These are phyloP conservation scores for Colostygia pectinataria DNA, from an alignment of 2,888 invertebrate genomes.

Conservation along the genomic window DNA sequence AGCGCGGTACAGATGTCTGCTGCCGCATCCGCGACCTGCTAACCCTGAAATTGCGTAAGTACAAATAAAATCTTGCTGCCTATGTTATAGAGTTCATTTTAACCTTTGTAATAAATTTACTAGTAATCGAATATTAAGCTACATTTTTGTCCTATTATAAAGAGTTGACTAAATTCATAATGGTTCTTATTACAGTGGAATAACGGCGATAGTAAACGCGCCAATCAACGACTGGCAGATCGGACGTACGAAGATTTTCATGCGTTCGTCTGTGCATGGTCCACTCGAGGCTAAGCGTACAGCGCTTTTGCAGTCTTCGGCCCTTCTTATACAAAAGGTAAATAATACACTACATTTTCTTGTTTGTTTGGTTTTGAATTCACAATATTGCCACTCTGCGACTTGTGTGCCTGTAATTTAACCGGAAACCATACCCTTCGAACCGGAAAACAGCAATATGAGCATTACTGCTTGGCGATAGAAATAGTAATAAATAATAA, in stretches of 20 bases:
- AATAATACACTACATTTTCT: too few species aligned
- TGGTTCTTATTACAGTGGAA: conserved; percentile 48
- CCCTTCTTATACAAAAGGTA: conserved; percentile 89
- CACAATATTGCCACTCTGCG: too few species aligned
- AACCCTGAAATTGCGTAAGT: conserved; percentile 65
- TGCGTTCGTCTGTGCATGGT: conserved; percentile 91
- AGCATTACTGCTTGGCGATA: too few species aligned
- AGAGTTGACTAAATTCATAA: too few species aligned
- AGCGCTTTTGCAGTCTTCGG: conserved; percentile 86
- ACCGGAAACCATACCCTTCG: too few species aligned
- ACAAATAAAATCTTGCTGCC: neutral
- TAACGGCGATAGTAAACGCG: conserved; percentile 85
- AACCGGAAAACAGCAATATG: too few species aligned
- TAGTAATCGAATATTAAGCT: too few species aligned
- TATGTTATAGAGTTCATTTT: neutral
- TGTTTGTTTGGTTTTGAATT: neutral
- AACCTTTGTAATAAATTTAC: too few species aligned
- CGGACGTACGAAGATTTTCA: conserved; percentile 93
- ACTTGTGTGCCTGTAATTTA: too few species aligned
- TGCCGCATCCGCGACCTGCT: conserved; percentile 72
- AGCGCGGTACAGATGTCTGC: conserved; percentile 89
- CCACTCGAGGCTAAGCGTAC: conserved; percentile 92
- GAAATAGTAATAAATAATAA: too few species aligned
- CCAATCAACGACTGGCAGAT: conserved; percentile 93
- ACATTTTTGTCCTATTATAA: too few species aligned